phyloP scores from a whole-genome alignment of 2,888 invertebrate genomes.

The Oscheius sp. region DNA sequence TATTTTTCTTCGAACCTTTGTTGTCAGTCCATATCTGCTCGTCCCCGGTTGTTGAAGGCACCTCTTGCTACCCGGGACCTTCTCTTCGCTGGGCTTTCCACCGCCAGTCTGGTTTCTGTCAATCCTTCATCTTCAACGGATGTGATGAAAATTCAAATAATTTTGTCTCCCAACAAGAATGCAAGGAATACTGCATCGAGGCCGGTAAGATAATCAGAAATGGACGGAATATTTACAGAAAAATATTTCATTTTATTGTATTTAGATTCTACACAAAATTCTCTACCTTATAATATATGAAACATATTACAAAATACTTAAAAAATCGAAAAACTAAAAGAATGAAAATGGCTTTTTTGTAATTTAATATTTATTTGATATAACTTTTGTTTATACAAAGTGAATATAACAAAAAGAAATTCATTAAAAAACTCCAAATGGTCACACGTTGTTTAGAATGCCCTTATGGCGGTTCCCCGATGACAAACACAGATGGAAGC shows the following conservation, averaged over 20 bases:
- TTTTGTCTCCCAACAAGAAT: slow-evolving; percentile 51
- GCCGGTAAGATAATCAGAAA: slow-evolving; percentile 33
- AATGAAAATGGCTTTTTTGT: not conserved
- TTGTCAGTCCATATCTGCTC: slow-evolving; percentile 42
- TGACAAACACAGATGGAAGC: not conserved
- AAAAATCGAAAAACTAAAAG: too few relatives aligned
- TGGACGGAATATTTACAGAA: not conserved
- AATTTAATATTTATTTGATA: not conserved
- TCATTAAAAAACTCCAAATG: not conserved
- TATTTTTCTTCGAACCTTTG: too few relatives aligned
- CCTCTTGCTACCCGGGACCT: slow-evolving; percentile 73
- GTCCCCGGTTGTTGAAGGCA: slow-evolving; percentile 33
- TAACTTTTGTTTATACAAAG: not conserved
- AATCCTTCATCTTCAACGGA: slow-evolving; percentile 57
- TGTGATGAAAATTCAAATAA: slow-evolving; percentile 65
- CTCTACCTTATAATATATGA: too few relatives aligned
- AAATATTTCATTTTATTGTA: too few relatives aligned
- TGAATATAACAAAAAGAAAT: too few relatives aligned
- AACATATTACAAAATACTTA: too few relatives aligned
- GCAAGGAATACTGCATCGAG: slow-evolving; percentile 53
- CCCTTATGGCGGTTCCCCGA: slow-evolving; percentile 12
- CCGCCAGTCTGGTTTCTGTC: slow-evolving; percentile 37
- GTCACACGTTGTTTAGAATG: not conserved
- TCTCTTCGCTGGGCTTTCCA: slow-evolving; percentile 82
- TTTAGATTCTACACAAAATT: too few relatives aligned